These are phyloP conservation scores for Campoletis raptor DNA, from an alignment of 2,888 invertebrate genomes.

Conservation along the genomic window DNA sequence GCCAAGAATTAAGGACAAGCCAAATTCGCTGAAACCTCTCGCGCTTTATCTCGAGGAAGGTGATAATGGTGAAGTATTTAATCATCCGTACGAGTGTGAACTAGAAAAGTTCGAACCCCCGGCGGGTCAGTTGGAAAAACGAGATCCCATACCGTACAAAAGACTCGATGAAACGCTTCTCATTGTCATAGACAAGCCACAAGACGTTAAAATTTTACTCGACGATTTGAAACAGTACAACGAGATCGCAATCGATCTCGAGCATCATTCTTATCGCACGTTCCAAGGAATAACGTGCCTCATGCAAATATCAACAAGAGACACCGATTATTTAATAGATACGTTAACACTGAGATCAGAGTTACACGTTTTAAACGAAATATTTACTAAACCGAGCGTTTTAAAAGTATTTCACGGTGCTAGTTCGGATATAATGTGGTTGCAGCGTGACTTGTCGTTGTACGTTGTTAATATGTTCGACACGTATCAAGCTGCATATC, in stretches of 20 bases:
- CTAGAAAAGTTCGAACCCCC: constrained; percentile 90
- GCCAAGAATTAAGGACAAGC: constrained; percentile 94
- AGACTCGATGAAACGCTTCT: constrained; percentile 88
- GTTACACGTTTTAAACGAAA: constrained; percentile 92
- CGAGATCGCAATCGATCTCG: constrained; percentile 96
- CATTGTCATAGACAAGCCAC: constrained; percentile 89
- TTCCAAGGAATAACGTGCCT: constrained; percentile 98
- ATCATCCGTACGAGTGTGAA: constrained; percentile 96
- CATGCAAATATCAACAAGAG: constrained; percentile 95
- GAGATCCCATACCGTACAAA: constrained; percentile 85
- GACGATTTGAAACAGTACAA: constrained; percentile 88
- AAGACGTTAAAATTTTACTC: constrained; percentile 88
- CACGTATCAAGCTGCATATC: constrained; percentile 94
- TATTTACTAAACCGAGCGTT: constrained; percentile 95
- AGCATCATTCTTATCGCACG: constrained; percentile 96
- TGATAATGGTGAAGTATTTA: constrained; percentile 87
- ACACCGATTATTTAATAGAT: constrained; percentile 95
- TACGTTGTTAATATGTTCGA: constrained; percentile 99
- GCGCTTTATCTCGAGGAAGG: constrained; percentile 90
- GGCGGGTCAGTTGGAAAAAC: constrained; percentile 85
- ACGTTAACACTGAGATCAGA: constrained; percentile 93
- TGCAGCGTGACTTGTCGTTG: constrained; percentile 97
- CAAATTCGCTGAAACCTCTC: constrained; percentile 93
- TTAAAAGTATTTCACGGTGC: constrained; percentile 98
- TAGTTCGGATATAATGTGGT: constrained; percentile 94